Conservation (phyloP, 2,797 vertebrate genomes). For the Gila robusta region DNA sequence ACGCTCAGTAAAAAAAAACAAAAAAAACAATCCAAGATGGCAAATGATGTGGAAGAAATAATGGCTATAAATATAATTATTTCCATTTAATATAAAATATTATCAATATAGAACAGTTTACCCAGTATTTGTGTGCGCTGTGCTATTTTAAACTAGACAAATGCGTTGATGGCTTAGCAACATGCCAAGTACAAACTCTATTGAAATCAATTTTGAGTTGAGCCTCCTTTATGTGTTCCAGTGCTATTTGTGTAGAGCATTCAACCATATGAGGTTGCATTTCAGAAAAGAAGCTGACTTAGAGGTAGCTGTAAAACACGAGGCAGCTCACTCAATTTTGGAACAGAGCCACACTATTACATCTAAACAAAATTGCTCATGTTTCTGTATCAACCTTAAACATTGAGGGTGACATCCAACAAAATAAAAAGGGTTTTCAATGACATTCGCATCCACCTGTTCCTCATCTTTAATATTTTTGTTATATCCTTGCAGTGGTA, state of each 20-base stretch:
- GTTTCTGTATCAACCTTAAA: slow-evolving; percentile 3
- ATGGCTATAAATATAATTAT: neutral
- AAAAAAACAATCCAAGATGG: neutral
- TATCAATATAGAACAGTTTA: neutral
- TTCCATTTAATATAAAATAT: neutral
- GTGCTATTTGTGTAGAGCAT: neutral
- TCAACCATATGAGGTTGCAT: neutral
- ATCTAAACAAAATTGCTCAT: neutral
- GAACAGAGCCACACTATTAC: neutral
- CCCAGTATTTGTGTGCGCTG: neutral
- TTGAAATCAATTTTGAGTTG: neutral
- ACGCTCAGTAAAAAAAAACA: neutral
- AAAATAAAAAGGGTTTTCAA: neutral
- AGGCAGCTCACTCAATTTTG: neutral
- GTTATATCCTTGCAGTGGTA: neutral
- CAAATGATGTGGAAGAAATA: neutral
- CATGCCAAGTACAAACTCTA: too few species aligned
- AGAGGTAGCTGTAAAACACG: neutral
- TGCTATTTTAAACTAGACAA: too few species aligned
- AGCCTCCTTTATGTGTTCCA: neutral
- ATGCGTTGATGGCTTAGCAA: too few species aligned
- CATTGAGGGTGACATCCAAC: neutral
- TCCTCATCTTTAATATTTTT: neutral
- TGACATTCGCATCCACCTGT: neutral
- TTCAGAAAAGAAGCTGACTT: neutral